Conservation (phyloP, 2,888 invertebrate genomes). For the Hipparchia semele region DNA sequence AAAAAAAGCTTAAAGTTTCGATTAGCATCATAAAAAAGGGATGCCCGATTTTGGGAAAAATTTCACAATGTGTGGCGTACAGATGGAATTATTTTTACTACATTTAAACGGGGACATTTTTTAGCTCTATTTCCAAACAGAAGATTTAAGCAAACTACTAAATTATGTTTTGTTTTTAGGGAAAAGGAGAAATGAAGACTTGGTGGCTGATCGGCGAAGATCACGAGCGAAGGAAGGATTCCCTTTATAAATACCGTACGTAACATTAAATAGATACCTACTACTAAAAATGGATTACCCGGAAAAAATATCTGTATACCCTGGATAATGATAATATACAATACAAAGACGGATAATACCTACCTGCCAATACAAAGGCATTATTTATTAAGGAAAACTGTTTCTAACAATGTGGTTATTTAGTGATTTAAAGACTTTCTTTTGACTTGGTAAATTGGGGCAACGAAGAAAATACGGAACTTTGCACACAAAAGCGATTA, state of each 20-base stretch:
- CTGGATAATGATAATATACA: neutral
- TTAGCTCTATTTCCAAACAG: neutral
- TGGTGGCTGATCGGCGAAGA: slow-evolving; percentile 88
- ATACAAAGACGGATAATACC: neutral
- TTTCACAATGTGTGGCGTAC: too few relatives aligned
- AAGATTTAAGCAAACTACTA: neutral
- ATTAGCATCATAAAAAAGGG: too few relatives aligned
- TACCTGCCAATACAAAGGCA: too few relatives aligned
- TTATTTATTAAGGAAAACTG: neutral
- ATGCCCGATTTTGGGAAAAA: too few relatives aligned
- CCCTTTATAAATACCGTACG: slow-evolving; percentile 65
- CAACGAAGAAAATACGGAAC: neutral
- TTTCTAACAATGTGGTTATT: too few relatives aligned
- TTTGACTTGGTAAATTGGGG: neutral
- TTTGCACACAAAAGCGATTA: neutral
- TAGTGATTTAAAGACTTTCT: too few relatives aligned
- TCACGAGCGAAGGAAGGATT: slow-evolving; percentile 66
- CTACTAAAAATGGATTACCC: neutral
- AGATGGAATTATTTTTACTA: too few relatives aligned
- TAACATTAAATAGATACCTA: slow-evolving; percentile 34
- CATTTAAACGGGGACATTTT: neutral
- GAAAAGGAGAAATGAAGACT: slow-evolving; percentile 89
- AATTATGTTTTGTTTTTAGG: slow-evolving; percentile 66
- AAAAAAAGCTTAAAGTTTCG: too few relatives aligned
- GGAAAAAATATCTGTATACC: neutral